A percentile compares a stretch with the other conserved stretches of the same genome.
These are phyloP conservation scores for Heliconius erato DNA, from an alignment of 2,888 invertebrate genomes.

Conservation along the genomic window DNA sequence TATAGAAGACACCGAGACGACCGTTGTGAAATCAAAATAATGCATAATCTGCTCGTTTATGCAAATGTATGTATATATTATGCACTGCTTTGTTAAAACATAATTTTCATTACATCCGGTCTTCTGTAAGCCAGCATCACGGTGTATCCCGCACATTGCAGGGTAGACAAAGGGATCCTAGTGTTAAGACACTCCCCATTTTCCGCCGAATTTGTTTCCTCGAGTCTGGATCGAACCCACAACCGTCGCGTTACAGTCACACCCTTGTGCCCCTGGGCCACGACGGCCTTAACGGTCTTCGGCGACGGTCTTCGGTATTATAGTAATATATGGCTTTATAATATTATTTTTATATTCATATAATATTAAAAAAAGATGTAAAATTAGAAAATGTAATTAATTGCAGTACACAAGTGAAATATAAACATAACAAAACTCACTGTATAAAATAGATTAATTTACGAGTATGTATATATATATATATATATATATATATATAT, in stretches of 20 bases:
- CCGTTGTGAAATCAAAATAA: conserved; percentile 17
- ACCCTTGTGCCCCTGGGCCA: too few relatives aligned
- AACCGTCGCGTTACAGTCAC: too few relatives aligned
- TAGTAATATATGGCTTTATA: neutral
- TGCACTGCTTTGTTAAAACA: neutral
- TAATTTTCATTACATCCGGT: conserved; percentile 3
- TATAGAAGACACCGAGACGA: neutral
- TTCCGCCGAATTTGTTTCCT: too few relatives aligned
- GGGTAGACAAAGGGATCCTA: too few relatives aligned
- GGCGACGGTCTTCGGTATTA: neutral
- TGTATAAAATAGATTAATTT: too few relatives aligned
- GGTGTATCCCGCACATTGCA: too few relatives aligned
- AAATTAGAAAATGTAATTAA: neutral
- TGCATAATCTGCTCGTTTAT: neutral
- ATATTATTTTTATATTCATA: neutral
- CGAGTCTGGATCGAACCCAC: too few relatives aligned
- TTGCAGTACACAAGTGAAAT: neutral
- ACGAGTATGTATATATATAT: too few relatives aligned
- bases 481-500: too few relatives aligned
- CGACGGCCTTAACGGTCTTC: too few relatives aligned
- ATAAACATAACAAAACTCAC: too few relatives aligned
- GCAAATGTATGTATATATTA: conserved; percentile 15
- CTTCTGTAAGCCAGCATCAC: neutral
- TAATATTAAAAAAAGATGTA: neutral
- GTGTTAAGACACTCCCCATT: too few relatives aligned